Base-by-base conservation (phyloP, 2,113 vertebrate genomes). In the Lamprologus ornatipinnis region DNA sequence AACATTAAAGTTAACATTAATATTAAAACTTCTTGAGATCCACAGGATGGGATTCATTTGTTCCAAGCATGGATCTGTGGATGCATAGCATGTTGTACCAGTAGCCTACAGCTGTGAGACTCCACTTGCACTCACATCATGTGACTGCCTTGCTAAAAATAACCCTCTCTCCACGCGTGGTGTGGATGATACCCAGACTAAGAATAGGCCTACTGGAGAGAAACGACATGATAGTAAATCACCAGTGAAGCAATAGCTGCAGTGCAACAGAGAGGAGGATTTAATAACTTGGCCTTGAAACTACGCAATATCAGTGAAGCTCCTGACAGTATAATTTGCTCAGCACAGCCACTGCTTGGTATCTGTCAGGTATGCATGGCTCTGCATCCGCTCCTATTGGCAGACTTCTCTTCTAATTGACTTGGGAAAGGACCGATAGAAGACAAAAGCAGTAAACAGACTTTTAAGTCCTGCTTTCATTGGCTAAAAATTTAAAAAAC, bases 71-170 rank as follows among this genome's bases (percentile, higher is more conserved):
- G 65, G 19, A 85, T 82, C 82, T 84, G 87, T 88, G 84, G 78
- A 37, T 84, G 11, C 84, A 54, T 53, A 70, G 55, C 82, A 82
- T 89, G 89, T 87, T 85, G 70, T 81, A 88, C 68, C 49, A 82
- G 82, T 82, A 87, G 85, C 84, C 80, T 89, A 89, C 94, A 92
- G 90, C 89, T 84, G 89, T 42, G 85, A 90, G 88, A 89, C 91
- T 92, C 80, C 54, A 31, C 82, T 91, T 54, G 79, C 87, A 42
- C 88, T 85, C 83, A 84, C 75, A 21, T 92, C 93, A 93, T 85
- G 54, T 91, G 94, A 89, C 51, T 42, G 79, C 55, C 33, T 7
- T 26, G 80, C 90, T 95, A 94, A 94, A 95, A 94, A 95, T 95
- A 95, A 87, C 87, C 49, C 26, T 60, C 82, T 85, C 84, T 73